These are phyloP conservation scores for Tenthredo notha DNA, from an alignment of 2,888 invertebrate species.

Conservation along the genomic window DNA sequence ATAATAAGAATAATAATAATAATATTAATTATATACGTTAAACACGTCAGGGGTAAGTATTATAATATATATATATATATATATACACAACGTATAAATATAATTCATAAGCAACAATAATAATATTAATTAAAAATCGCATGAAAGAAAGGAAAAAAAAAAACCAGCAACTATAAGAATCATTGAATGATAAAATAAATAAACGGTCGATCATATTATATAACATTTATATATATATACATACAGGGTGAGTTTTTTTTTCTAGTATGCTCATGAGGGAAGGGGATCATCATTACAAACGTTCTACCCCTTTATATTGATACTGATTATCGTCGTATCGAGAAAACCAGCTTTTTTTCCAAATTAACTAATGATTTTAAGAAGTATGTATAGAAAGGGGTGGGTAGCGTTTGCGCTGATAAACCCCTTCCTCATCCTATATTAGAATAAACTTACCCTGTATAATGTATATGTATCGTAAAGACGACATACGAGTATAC, in stretches of 20 bases:
- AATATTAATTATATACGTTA: neutral
- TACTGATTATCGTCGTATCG: too few species aligned
- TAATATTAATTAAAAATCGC: neutral
- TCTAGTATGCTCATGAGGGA: too few species aligned
- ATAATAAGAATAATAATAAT: neutral
- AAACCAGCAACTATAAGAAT: constrained; percentile 41
- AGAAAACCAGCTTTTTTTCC: too few species aligned
- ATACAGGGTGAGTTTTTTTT: neutral
- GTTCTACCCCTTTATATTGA: too few species aligned
- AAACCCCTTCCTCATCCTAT: too few species aligned
- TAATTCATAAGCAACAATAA: constrained; percentile 1
- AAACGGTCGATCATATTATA: constrained; percentile 51
- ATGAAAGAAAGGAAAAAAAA: constrained; percentile 43
- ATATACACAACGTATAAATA: neutral
- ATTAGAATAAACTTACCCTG: too few species aligned
- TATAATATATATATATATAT: constrained; percentile 1
- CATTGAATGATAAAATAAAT: constrained; percentile 57
- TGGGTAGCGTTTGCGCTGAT: too few species aligned
- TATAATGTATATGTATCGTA: constrained; percentile 35
- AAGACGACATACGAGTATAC: constrained; percentile 66
- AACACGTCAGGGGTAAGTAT: constrained; percentile 7
- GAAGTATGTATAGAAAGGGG: too few species aligned
- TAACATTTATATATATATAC: constrained; percentile 17
- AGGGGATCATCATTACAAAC: too few species aligned
- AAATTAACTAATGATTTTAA: too few species aligned